Base-by-base conservation (phyloP, 2,888 invertebrate species). In the Leptopilina drosophilae region DNA sequence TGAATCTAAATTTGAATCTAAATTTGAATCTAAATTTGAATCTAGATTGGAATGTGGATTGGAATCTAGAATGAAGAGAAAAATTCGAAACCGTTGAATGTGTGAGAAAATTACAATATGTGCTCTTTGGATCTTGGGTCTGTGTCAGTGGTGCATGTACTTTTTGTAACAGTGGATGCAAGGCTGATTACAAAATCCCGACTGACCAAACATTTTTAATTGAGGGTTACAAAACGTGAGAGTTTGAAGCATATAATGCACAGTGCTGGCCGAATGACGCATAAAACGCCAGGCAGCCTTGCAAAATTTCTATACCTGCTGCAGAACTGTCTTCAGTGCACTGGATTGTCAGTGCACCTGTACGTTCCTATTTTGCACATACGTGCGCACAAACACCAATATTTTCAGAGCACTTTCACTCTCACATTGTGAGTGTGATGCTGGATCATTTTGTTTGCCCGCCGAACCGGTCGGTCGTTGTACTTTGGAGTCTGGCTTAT, bases 351-450 rank as follows among this genome's bases (percentile, higher is more conserved):
- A 82, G 81, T 76, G 82, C 80, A 83, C 79, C 79, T 75, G 78
- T 66, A 76, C 77, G 67, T 53, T 64, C 76, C 64, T 76, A 78
- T 76, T 76, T 69, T 73, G 59, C 53, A 53, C 26, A 33, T 33
- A 53, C 26, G 20, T 20, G 56, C 53, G 77, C 84, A 80, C 85
- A 85, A 81, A 83, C 86, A 87, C 20, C 3, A 8, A 20, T 15
- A 62, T 87, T 90, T 90, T 87, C 80, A 89, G 89, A 91, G 89
- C 87, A 90, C 91, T 91, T 91, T 91, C 91, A 90, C 91, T 88
- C 88, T 85, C 85, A 81, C 85, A 85, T 87, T 82, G 84, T 82
- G 84, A 75, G 12, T 59, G 15, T 59, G 49, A 49, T 49, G 46
- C 46, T 46, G 46, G 46, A 82, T 81, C 78, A 81, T 83, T 81